These are phyloP conservation scores for Scomber colias DNA, from an alignment of 2,113 vertebrate species.

Conservation along the genomic window DNA sequence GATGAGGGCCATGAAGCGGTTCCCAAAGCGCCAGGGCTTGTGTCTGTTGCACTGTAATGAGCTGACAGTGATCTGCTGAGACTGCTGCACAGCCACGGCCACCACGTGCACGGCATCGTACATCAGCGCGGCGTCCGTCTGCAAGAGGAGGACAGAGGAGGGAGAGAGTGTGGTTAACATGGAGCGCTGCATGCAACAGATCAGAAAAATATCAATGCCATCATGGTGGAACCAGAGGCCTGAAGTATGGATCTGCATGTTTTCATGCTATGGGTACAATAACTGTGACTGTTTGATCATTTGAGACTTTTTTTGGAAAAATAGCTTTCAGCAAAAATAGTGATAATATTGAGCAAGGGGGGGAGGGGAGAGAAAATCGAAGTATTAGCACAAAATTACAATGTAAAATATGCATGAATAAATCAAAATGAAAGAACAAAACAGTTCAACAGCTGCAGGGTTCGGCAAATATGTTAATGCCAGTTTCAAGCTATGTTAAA, in stretches of 20 bases:
- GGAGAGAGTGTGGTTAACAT: conserved; percentile 33
- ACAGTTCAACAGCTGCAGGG: not conserved
- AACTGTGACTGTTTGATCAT: not conserved
- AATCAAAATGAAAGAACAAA: not conserved
- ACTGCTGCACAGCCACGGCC: conserved; percentile 97
- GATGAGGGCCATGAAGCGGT: conserved; percentile 97
- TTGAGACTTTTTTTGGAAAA: not conserved
- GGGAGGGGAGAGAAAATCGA: not conserved
- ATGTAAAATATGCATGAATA: not conserved
- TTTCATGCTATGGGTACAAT: conserved; percentile 20
- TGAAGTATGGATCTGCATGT: not conserved
- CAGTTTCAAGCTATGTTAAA: not conserved
- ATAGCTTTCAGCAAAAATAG: not conserved
- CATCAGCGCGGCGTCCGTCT: conserved; percentile 98
- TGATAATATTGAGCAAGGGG: not conserved
- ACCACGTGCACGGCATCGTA: conserved; percentile 98
- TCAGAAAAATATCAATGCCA: conserved; percentile 27
- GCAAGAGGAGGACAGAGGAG: conserved; percentile 42
- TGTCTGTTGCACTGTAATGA: conserved; percentile 98
- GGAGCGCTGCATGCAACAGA: conserved; percentile 5
- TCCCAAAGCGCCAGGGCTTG: conserved; percentile 98
- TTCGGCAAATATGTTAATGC: not conserved
- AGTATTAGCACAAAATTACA: too few relatives aligned
- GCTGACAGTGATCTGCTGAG: conserved; percentile 98
- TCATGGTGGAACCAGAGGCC: conserved; percentile 8